Evolutionary conservation across 2,113 vertebrate genomes (phyloP), one percentile per base, ranked within the genome.

Genomic region (Ptyas mucosa): DNA sequence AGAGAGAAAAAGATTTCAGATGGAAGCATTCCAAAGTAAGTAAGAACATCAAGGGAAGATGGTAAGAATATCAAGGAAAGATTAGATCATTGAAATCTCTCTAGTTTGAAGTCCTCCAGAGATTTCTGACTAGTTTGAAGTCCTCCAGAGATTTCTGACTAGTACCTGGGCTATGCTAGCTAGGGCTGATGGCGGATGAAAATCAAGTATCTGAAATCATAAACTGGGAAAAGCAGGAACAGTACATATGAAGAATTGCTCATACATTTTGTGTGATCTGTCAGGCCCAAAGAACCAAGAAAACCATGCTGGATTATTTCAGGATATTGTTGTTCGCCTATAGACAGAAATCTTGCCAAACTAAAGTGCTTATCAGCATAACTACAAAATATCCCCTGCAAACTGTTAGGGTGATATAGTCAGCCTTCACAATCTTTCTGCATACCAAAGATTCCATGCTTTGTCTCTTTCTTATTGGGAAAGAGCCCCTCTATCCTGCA

Each of bases 1-100:
- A 98, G 93, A 97, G 95, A 86, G 98, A 98, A 39, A 97, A 97
- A 86, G 97, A 97, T 57, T 97, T 98, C 20, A 95, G 93, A 46
- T 93, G 92, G 43, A 98, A 97, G n/a, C 98, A 98, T 61, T 95
- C 96, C 1, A 97, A 94, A 0, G 98, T 98, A 87, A 97, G 97
- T 91, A 49, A 89, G 24, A 85, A 5, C 61, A 86, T 20, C 9
- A 88, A 75, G n/a, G 24, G 10, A 23, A 87, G 55, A 15, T 57
- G 54, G 97, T 91, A 46, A 89, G 21, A 85, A 14, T 64, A 86
- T 11, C 10, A 89, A 75, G n/a, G 51, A 26, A 14, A 88, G 21
- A 18, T 24, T 51, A 46, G 43, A 81, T 89, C 46, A 89, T 51
- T 61, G 12, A 29, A 15, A 15, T 8, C 51, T 51, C 3, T 49